These are phyloP conservation scores for Anomalospiza imberbis DNA, from an alignment of 2,797 vertebrate species.

Conservation along the genomic window DNA sequence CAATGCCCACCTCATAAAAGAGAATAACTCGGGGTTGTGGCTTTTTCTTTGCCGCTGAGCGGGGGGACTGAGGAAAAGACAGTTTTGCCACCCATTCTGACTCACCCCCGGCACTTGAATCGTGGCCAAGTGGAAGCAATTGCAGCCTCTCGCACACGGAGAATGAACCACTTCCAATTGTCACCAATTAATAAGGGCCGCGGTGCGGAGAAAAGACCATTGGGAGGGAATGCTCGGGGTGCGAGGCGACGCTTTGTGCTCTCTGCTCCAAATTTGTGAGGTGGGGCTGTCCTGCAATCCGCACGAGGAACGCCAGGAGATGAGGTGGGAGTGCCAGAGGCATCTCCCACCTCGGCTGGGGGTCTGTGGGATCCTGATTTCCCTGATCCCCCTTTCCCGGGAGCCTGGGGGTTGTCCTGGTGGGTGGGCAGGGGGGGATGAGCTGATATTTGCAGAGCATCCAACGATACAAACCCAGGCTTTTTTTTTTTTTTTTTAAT, in stretches of 20 bases:
- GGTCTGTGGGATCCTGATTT: fast-evolving
- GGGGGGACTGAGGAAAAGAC: conserved; percentile 44
- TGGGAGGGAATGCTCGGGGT: neutral
- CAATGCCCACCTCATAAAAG: conserved; percentile 76
- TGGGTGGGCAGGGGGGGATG: neutral
- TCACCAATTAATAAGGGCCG: conserved; percentile 34
- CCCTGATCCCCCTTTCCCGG: neutral
- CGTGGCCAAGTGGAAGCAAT: conserved; percentile 59
- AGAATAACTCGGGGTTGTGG: conserved; percentile 70
- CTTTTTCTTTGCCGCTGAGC: neutral
- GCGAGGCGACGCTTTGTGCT: neutral
- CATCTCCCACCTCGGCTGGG: neutral
- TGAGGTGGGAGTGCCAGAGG: neutral
- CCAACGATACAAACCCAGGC: neutral
- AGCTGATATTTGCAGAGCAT: neutral
- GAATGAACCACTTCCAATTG: conserved; percentile 22
- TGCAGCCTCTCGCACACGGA: neutral
- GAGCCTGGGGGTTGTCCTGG: neutral
- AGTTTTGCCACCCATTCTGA: conserved; percentile 71
- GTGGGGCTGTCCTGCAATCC: neutral
- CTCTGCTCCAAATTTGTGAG: neutral
- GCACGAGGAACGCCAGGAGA: neutral
- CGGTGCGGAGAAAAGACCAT: neutral
- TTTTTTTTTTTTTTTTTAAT: neutral
- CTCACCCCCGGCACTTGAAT: conserved; percentile 45